phyloP scores from a whole-genome alignment of 2,797 vertebrate species.

The Micrastur ruficollis region DNA sequence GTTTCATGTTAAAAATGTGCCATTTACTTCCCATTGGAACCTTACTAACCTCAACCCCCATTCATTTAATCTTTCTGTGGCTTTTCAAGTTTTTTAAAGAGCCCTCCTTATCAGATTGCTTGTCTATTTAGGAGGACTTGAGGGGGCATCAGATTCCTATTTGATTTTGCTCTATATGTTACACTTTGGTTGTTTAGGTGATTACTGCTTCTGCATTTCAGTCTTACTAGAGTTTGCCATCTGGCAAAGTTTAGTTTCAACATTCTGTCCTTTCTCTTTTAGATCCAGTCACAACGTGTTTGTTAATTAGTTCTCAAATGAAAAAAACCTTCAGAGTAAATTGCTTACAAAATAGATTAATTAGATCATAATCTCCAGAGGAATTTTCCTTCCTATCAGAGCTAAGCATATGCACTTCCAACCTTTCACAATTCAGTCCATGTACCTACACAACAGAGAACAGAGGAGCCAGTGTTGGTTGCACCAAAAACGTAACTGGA shows the following conservation, averaged over 20 bases:
- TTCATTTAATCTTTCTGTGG: neutral
- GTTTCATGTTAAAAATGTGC: neutral
- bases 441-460: rapidly evolving
- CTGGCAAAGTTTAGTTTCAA: neutral
- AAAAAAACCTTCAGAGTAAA: neutral
- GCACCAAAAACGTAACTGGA: neutral
- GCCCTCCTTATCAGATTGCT: neutral
- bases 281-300: neutral
- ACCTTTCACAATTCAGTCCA: neutral
- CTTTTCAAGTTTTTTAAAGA: neutral
- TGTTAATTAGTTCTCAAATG: neutral
- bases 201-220: neutral
- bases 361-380: neutral
- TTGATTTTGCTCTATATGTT: neutral
- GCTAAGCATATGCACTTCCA: neutral
- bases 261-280: neutral
- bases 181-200: neutral
- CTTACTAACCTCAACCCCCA: neutral
- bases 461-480: rapidly evolving
- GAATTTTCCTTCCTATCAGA: neutral
- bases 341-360: neutral
- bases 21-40: neutral
- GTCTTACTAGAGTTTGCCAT: neutral
- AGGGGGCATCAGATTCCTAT: neutral
- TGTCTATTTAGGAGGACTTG: neutral